Base-by-base conservation (phyloP, 2,797 vertebrate species). In the Gambusia yucatana region DNA sequence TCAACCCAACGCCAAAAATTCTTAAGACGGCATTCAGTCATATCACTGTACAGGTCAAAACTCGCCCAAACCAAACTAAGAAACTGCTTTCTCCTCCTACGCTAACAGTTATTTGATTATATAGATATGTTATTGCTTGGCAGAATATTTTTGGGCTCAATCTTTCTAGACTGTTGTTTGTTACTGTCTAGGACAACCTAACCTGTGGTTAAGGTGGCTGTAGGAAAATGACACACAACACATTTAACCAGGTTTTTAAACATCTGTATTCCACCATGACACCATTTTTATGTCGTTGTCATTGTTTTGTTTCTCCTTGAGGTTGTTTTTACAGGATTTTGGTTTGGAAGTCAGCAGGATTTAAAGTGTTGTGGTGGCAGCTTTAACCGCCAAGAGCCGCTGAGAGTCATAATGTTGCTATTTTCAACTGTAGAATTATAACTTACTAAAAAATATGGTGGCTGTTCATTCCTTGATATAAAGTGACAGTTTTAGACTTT, bases 1-100 rank as follows among this genome's bases (percentile, higher is more conserved):
- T 13, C 4, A 75, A 82, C 63, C 28, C 16, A 11, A 20, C 75
- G 61, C 41, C 77, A 83, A 85, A 87, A 85, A 86, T 81, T 74
- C 43, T 75, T 57, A 36, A 57, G 57, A 67, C 25, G 52, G 48
- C 71, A 67, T 28, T 77, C 7, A 0, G 47, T 52, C 17, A 17
- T 70, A 41, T 48, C 41, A 63, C 14, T 44, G 43, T 63, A 10
- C 36, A 43, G 84, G 86, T 80, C 77, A 78, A 84, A 84, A 84
- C 77, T 84, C 4, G n/a, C 61, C 57, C 70, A 71, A 11, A 28
- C 36, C 20, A 22, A 72, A 50, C 71, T 33, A 5, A 6, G 4
- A 6, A 8, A 50, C 17, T 9, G 25, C 41, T 33, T 65, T 39
- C 36, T 39, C 9, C 63, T 65, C 36, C 20, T 20, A 4, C 25